Base-by-base conservation (phyloP, 1,140 invertebrate species). In the Caenorhabditis latens region DNA sequence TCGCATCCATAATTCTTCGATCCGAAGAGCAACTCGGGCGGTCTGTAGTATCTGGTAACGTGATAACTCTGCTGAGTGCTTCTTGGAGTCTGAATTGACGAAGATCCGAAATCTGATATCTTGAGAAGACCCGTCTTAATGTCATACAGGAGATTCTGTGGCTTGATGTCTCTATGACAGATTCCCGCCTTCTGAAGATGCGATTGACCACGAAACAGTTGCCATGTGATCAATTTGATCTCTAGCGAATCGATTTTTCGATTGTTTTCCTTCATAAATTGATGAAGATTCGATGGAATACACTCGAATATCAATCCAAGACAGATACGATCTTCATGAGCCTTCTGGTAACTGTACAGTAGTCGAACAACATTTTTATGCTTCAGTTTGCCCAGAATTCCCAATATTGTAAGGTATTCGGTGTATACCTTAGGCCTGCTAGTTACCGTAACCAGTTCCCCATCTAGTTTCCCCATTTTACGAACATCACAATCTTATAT, bases 41-140 rank as follows among this genome's bases (percentile, higher is more conserved):
- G 86, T 14, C 90, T 63, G 67, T 90, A 90, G 67, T 86, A 91
- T 14, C 90, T 87, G 5, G 90, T 91, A 8, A 91, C 90, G 46
- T 91, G 89, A 53, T 91, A 91, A 1, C 88, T 63, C 13, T 86
- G 86, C n/a, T 42, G 75, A 16, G 67, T 48, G n/a, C 65, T 48
- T 4, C 75, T 75, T 19, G 43, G 9, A 13, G 71, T 13, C 50
- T 86, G 55, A 21, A 90, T 58, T 21, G 90, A 88, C 14, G 90
- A 90, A 4, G 71, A 87, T 11, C 90, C 90, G 79, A 91, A 91
- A 55, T 91, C 90, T n/a, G 91, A 89, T 32, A 91, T 90, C 84
- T 91, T 91, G 14, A 91, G 90, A 8, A 87, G 43, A 21, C 91
- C 90, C 2, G 83, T 55, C 13, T 88, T 87, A 5, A 85, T 48